These are phyloP conservation scores for Porphyrio hochstetteri DNA, from an alignment of 2,113 vertebrate species.

Conservation along the genomic window DNA sequence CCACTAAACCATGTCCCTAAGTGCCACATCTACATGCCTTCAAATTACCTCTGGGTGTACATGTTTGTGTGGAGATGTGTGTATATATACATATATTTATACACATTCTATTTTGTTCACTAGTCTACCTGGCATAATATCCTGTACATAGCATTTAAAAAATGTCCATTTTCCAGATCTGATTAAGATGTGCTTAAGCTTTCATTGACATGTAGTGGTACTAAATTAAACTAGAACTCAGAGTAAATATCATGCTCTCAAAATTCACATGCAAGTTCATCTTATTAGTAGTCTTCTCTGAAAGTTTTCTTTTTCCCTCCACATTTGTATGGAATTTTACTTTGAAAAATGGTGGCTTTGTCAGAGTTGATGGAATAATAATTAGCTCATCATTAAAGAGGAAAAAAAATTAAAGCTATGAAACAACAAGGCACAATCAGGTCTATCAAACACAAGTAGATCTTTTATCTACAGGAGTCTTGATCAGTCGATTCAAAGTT, in stretches of 20 bases:
- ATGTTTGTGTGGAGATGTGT: not conserved
- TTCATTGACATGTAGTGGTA: not conserved
- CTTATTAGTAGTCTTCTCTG: not conserved
- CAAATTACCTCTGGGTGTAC: not conserved
- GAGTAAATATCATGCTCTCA: not conserved
- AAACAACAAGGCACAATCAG: not conserved
- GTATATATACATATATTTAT: not conserved
- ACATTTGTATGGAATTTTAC: not conserved
- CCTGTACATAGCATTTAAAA: not conserved
- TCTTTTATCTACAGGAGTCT: not conserved
- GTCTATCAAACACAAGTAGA: not conserved
- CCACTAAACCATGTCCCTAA: too few species aligned
- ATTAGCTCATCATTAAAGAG: not conserved
- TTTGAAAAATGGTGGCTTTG: not conserved
- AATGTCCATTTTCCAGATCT: not conserved
- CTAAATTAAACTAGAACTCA: constrained; percentile 23
- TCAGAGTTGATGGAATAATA: not conserved
- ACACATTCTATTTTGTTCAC: not conserved
- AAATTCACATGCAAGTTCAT: not conserved
- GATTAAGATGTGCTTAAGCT: not conserved
- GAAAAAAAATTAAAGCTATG: not conserved
- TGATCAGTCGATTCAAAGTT: not conserved
- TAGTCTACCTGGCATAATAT: not conserved
- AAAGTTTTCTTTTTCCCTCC: not conserved
- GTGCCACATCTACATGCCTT: too few species aligned